Evolutionary conservation across 2,888 invertebrate species (phyloP).

Genomic region (Ophioninae sp.): DNA sequence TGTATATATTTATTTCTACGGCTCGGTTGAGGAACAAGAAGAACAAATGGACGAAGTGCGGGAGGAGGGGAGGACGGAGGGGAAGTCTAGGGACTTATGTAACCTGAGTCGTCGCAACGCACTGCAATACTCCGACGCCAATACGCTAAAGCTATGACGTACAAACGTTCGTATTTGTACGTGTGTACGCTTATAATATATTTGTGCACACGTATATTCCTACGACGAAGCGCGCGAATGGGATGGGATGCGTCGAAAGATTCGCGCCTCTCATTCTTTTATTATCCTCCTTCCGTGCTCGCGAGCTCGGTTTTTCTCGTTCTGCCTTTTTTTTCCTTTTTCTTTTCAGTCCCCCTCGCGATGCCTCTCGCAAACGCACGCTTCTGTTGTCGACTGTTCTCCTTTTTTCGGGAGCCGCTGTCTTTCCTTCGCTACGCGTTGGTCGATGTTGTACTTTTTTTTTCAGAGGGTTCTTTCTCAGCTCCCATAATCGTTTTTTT

Average conservation of each 20-base stretch:
- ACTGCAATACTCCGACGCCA: constrained; percentile 51
- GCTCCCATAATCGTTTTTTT: background rate
- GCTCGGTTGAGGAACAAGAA: background rate
- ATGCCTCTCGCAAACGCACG: constrained; percentile 8
- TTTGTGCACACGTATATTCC: background rate
- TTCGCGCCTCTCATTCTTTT: constrained; percentile 53
- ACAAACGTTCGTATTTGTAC: constrained; percentile 3
- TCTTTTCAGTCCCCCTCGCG: constrained; percentile 9
- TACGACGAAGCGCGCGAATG: constrained; percentile 9
- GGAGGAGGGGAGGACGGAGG: background rate
- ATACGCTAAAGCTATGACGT: constrained; percentile 25
- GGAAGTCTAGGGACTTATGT: constrained; percentile 33
- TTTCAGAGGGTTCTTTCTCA: background rate
- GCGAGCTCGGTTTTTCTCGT: constrained; percentile 14
- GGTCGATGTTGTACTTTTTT: constrained; percentile 7
- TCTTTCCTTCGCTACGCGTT: constrained; percentile 30
- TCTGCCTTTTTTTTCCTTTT: background rate
- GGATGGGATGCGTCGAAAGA: constrained; percentile 49
- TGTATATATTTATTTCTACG: constrained; percentile 24
- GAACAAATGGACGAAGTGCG: background rate
- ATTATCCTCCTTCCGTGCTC: constrained; percentile 33
- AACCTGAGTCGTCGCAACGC: constrained; percentile 57
- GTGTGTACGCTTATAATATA: constrained; percentile 12
- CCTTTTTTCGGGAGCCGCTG: constrained; percentile 2
- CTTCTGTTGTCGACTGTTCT: background rate